Conservation (phyloP, 2,113 vertebrate species). For the Oryzias melastigma region DNA sequence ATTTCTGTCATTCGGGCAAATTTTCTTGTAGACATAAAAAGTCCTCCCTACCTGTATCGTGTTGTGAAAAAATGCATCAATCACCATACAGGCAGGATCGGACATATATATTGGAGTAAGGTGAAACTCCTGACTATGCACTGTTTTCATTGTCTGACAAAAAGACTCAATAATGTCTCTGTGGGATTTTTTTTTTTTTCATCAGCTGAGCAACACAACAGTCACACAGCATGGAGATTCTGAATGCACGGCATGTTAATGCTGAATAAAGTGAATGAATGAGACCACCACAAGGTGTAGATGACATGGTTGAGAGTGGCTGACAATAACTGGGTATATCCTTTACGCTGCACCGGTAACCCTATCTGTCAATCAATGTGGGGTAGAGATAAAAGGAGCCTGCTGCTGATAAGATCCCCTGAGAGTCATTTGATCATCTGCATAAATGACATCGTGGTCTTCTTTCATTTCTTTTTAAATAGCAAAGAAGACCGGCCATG, state of each 20-base stretch:
- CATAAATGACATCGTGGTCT: conserved; percentile 73
- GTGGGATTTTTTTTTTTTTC: conserved; percentile 10
- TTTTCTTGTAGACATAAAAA: conserved; percentile 24
- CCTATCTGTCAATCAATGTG: conserved; percentile 61
- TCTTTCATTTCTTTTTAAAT: conserved; percentile 66
- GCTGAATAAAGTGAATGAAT: conserved; percentile 23
- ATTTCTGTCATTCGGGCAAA: conserved; percentile 33
- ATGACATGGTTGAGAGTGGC: conserved; percentile 43
- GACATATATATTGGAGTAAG: conserved; percentile 68
- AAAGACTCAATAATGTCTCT: conserved; percentile 8
- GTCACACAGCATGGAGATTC: conserved; percentile 39
- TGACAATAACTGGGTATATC: conserved; percentile 47
- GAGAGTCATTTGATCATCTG: conserved; percentile 61
- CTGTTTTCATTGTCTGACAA: conserved; percentile 1
- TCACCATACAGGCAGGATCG: conserved; percentile 69
- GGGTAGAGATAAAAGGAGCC: conserved; percentile 53
- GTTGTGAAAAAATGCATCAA: conserved; percentile 23
- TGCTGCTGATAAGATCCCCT: conserved; percentile 42
- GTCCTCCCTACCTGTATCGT: conserved; percentile 49
- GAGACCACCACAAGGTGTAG: conserved; percentile 47
- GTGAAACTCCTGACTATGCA: conserved; percentile 62
- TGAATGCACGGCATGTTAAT: conserved; percentile 39
- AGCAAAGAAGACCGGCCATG: conserved; percentile 78
- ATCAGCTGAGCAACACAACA: conserved; percentile 8
- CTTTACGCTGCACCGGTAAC: conserved; percentile 49